Evolutionary conservation across 2,113 vertebrate species (phyloP).

Genomic region (Lepidothrix coronata): DNA sequence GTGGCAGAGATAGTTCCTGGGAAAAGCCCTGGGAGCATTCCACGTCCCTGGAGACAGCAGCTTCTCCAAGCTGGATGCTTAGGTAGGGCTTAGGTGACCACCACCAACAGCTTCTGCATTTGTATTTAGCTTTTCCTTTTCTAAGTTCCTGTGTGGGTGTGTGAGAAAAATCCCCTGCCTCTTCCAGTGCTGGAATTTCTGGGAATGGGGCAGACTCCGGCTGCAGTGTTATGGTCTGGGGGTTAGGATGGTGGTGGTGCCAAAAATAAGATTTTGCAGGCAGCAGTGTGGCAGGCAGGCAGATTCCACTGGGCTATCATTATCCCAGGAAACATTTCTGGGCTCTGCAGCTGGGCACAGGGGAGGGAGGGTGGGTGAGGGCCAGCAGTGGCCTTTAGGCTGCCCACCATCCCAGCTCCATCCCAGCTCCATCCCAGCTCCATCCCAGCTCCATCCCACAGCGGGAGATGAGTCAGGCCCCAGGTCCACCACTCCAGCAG

Average conservation of each 20-base stretch:
- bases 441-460: accelerated
- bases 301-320: not conserved
- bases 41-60: not conserved
- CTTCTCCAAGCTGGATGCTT: not conserved
- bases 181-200: constrained; percentile 21
- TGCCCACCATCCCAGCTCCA: not conserved
- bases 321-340: constrained; percentile 17
- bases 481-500: accelerated
- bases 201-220: not conserved
- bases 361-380: not conserved
- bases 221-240: not conserved
- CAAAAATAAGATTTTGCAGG: constrained; percentile 21
- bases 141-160: not conserved
- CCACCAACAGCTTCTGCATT: not conserved
- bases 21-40: not conserved
- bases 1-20: not conserved
- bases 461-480: not conserved
- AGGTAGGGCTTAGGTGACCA: not conserved
- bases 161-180: not conserved
- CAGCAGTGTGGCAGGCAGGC: accelerated
- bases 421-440: not conserved
- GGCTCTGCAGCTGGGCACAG: accelerated
- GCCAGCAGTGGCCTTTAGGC: not conserved
- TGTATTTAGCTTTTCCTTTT: not conserved
- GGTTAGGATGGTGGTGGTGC: not conserved